Conservation (phyloP, 2,797 vertebrate genomes). For the Rhinogobio ventralis region DNA sequence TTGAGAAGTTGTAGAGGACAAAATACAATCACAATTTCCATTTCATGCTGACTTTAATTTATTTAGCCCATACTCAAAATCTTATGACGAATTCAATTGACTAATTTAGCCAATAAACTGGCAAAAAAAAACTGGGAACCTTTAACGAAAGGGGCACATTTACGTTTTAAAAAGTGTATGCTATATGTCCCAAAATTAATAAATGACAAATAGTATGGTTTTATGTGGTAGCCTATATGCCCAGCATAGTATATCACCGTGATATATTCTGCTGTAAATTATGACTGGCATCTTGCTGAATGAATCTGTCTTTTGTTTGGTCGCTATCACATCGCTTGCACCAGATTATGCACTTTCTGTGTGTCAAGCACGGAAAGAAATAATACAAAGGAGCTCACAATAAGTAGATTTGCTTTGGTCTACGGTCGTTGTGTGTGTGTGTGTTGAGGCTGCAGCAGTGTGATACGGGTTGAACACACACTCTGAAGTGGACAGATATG, state of each 20-base stretch:
- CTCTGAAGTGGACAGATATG: constrained; percentile 64
- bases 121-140: neutral
- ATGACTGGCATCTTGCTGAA: constrained; percentile 38
- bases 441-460: constrained; percentile 56
- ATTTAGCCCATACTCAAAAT: neutral
- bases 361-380: constrained; percentile 52
- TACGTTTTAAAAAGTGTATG: neutral
- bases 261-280: constrained; percentile 33
- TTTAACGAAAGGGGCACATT: neutral
- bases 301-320: constrained; percentile 51
- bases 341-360: constrained; percentile 54
- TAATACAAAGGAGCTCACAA: constrained; percentile 57
- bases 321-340: constrained; percentile 47
- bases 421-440: constrained; percentile 19
- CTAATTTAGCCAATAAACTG: neutral
- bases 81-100: neutral
- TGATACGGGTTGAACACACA: constrained; percentile 60
- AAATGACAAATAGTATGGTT: neutral
- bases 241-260: neutral
- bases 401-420: constrained; percentile 50
- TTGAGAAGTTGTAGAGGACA: neutral
- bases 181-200: neutral
- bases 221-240: neutral
- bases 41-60: neutral
- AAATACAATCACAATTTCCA: neutral